Conservation (phyloP, 1,140 invertebrate genomes). For the Delia radicum region DNA sequence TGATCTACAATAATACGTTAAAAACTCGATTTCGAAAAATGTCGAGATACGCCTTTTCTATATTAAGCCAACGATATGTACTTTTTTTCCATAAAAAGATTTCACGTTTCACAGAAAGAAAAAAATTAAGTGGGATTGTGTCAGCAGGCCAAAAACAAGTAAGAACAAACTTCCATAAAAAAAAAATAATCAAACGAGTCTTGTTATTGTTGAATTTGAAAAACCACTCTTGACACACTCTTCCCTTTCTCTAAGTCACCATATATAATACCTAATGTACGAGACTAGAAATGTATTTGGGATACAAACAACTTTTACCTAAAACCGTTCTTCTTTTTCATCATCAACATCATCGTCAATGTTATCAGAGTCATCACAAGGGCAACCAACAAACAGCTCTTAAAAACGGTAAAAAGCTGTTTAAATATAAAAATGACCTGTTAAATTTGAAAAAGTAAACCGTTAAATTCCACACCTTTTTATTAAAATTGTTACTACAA, state of each 20-base stretch:
- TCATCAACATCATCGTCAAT: neutral
- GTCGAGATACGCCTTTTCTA: too few species aligned
- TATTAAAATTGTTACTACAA: too few species aligned
- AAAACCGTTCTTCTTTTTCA: neutral
- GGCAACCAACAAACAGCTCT: too few species aligned
- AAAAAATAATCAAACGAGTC: neutral
- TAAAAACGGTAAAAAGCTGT: too few species aligned
- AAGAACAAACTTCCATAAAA: neutral
- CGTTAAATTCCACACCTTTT: too few species aligned
- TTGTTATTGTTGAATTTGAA: neutral
- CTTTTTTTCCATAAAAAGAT: neutral
- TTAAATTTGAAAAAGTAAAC: too few species aligned
- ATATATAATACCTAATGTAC: neutral
- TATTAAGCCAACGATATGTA: too few species aligned
- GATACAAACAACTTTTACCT: neutral
- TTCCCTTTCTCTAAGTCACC: neutral
- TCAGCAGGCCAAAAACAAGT: constrained; percentile 16
- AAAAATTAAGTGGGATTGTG: constrained; percentile 10
- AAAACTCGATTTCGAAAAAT: too few species aligned
- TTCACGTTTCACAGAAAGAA: neutral
- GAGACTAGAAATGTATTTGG: neutral
- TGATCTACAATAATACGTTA: too few species aligned
- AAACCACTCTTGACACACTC: neutral
- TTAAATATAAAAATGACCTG: too few species aligned
- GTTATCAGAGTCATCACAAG: neutral